Percentiles rank a stretch among this genome's conserved stretches.
These are phyloP conservation scores for Coronaproctus castanopsis DNA, from an alignment of 2,888 invertebrate species.

Conservation along the genomic window DNA sequence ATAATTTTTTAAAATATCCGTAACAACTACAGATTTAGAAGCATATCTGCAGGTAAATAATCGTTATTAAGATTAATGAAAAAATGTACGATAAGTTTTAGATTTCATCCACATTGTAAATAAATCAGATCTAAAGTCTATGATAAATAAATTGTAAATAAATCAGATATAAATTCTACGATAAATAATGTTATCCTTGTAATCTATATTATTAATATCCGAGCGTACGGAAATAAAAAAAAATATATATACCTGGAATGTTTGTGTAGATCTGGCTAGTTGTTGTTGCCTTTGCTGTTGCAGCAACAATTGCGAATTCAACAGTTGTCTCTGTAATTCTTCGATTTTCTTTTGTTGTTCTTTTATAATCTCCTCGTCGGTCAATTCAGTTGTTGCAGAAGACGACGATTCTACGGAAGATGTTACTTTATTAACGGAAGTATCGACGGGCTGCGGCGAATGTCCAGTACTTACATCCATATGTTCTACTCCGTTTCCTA, in stretches of 20 bases:
- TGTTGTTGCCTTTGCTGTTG: conserved; percentile 35
- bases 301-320: conserved; percentile 35
- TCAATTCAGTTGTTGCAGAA: conserved; percentile 15
- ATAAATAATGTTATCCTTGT: too few relatives aligned
- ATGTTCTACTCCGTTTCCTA: neutral
- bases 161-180: too few relatives aligned
- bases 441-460: conserved; percentile 7
- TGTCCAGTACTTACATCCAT: neutral
- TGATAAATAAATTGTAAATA: neutral
- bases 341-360: conserved; percentile 75
- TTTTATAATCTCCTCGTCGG: conserved; percentile 50
- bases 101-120: too few relatives aligned
- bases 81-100: too few relatives aligned
- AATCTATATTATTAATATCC: too few relatives aligned
- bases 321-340: conserved; percentile 51
- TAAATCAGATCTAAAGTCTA: too few relatives aligned
- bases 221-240: too few relatives aligned
- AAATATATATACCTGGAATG: conserved; percentile 23
- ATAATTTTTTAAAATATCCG: too few relatives aligned
- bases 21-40: too few relatives aligned
- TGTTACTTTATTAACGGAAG: conserved; percentile 24
- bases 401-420: conserved; percentile 15
- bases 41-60: too few relatives aligned
- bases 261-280: conserved; percentile 23
- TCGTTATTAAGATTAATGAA: too few relatives aligned